A percentile compares a stretch with the other conserved stretches of the same genome.
Conservation (phyloP, 2,888 invertebrate species). For the Cataglyphis cursor region DNA sequence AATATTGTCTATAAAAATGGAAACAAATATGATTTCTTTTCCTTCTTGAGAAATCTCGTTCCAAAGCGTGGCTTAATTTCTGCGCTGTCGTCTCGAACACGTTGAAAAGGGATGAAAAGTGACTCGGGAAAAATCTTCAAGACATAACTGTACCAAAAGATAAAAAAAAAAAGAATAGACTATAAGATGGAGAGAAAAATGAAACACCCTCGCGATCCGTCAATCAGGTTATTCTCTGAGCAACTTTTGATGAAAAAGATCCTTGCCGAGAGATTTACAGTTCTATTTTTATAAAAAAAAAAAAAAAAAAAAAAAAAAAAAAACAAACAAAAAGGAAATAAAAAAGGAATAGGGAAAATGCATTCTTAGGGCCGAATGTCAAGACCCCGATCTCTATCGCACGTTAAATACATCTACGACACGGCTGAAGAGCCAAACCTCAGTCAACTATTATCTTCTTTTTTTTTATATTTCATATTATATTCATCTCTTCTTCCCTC, state of each 20-base stretch:
- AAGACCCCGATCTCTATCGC: not conserved
- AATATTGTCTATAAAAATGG: not conserved
- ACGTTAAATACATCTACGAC: constrained; percentile 45
- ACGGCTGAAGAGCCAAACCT: constrained; percentile 26
- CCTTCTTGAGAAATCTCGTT: not conserved
- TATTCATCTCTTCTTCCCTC: constrained; percentile 24
- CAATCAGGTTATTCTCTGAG: constrained; percentile 62
- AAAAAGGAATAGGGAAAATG: constrained; percentile 46
- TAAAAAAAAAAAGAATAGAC: not conserved
- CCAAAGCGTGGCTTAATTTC: not conserved
- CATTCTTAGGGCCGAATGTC: constrained; percentile 4
- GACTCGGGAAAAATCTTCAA: not conserved
- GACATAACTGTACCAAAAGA: not conserved
- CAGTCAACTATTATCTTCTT: constrained; percentile 13
- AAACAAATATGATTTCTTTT: not conserved
- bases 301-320: constrained; percentile 47
- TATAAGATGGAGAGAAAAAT: constrained; percentile 4
- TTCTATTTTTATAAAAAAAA: constrained; percentile 52
- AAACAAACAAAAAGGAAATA: not conserved
- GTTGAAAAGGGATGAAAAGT: not conserved
- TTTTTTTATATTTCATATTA: constrained; percentile 47
- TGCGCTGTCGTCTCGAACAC: constrained; percentile 10
- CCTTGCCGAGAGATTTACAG: constrained; percentile 68
- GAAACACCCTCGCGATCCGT: constrained; percentile 60
- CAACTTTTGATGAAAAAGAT: constrained; percentile 65